Evolutionary conservation across 2,113 vertebrate genomes (phyloP).

Genomic region (Gorilla gorilla): DNA sequence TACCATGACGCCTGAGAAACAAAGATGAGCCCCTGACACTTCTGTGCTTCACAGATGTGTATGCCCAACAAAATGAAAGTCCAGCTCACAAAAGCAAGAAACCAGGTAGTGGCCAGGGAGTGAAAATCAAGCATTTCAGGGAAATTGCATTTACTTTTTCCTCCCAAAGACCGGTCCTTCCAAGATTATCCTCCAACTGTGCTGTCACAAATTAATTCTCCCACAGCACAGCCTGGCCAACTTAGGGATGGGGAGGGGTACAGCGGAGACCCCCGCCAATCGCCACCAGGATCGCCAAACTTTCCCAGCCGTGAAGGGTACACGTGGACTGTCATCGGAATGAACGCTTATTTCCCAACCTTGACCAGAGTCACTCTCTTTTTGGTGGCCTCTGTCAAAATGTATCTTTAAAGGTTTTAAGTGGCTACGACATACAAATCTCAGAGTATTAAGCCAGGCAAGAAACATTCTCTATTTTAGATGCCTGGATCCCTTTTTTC

Average conservation of each 20-base stretch:
- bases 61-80: neutral
- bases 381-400: neutral
- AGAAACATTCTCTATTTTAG: conserved; percentile 35
- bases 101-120: neutral
- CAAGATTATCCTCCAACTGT: neutral
- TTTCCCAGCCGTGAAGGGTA: neutral
- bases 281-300: neutral
- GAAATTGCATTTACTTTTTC: neutral
- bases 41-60: neutral
- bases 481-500: neutral
- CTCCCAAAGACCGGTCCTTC: neutral
- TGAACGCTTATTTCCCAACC: neutral
- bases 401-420: neutral
- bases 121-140: neutral
- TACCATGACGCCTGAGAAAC: neutral
- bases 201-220: neutral
- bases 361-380: conserved; percentile 38
- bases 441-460: neutral
- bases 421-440: conserved; percentile 12
- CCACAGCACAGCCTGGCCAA: neutral
- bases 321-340: neutral
- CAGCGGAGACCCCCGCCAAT: neutral
- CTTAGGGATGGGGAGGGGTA: neutral
- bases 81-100: neutral
- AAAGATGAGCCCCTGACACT: neutral